phyloP scores from a whole-genome alignment of 2,797 vertebrate species.

The Gobionotothen gibberifrons region DNA sequence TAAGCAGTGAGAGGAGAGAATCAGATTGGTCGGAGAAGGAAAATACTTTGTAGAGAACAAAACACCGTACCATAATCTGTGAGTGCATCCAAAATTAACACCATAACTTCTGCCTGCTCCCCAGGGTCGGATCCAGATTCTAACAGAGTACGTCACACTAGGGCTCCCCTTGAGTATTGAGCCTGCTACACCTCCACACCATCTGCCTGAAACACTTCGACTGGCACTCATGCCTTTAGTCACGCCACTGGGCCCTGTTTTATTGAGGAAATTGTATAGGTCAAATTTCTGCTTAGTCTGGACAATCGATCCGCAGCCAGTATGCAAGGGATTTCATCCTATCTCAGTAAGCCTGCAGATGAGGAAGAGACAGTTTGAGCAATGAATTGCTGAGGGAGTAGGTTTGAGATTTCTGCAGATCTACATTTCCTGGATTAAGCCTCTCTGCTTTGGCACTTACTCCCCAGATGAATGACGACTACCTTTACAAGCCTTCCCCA shows the following conservation, averaged over 20 bases:
- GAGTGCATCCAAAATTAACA: background rate
- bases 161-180: slow-evolving; percentile 1
- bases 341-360: slow-evolving; percentile 37
- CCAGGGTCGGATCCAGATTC: background rate
- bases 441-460: slow-evolving; percentile 18
- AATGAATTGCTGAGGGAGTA: slow-evolving; percentile 48
- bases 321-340: slow-evolving; percentile 36
- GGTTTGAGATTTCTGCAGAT: slow-evolving; percentile 40
- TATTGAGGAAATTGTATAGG: slow-evolving; percentile 34
- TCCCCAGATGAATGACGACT: slow-evolving; percentile 43
- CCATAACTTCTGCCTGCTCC: background rate
- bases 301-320: slow-evolving; percentile 33
- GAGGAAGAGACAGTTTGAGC: slow-evolving; percentile 30
- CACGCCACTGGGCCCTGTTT: background rate
- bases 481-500: slow-evolving; percentile 8
- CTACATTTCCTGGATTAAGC: slow-evolving; percentile 35
- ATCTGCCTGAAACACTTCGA: background rate
- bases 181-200: background rate
- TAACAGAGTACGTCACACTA: background rate
- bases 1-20: background rate
- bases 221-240: slow-evolving; percentile 9
- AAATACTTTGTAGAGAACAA: background rate
- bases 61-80: background rate
- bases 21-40: background rate
- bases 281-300: slow-evolving; percentile 46